Percentiles rank a stretch among this genome's conserved stretches.
These are phyloP conservation scores for Elmis aenea DNA, from an alignment of 2,888 invertebrate species.

Conservation along the genomic window DNA sequence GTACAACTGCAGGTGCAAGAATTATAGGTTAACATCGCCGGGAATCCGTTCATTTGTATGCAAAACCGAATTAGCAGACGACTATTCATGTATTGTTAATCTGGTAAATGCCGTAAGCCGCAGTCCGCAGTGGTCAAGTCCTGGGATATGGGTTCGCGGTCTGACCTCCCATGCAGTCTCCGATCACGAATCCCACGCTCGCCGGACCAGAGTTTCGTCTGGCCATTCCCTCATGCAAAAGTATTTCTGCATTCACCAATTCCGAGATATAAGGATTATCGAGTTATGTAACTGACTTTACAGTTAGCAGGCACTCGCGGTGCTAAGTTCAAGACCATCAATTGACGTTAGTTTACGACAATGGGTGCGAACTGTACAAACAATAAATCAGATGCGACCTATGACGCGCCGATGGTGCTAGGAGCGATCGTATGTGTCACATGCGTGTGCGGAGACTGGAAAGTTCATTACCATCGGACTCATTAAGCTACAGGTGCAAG, in stretches of 20 bases:
- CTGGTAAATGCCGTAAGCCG: slow-evolving; percentile 20
- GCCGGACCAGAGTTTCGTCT: slow-evolving; percentile 21
- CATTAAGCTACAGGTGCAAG: slow-evolving; percentile 22
- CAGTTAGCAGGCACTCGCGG: slow-evolving; percentile 30
- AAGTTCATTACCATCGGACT: slow-evolving; percentile 33
- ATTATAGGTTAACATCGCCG: too few species aligned
- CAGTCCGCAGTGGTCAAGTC: too few species aligned
- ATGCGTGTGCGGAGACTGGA: slow-evolving; percentile 18
- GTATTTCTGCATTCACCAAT: slow-evolving; percentile 28
- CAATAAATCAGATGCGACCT: slow-evolving; percentile 11
- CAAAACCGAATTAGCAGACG: slow-evolving; percentile 7
- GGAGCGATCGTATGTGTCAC: slow-evolving; percentile 14
- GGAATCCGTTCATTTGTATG: too few species aligned
- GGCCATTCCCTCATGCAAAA: slow-evolving; percentile 22
- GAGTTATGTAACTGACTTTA: slow-evolving; percentile 41
- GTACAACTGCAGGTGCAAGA: too few species aligned
- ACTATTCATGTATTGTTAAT: too few species aligned
- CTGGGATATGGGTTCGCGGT: slow-evolving; percentile 28
- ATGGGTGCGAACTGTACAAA: slow-evolving; percentile 15
- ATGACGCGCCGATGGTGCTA: too few species aligned
- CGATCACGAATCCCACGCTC: slow-evolving; percentile 34
- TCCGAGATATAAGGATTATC: slow-evolving; percentile 32
- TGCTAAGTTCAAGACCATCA: slow-evolving; percentile 14
- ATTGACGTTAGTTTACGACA: slow-evolving; percentile 11
- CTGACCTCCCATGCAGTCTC: slow-evolving; percentile 37